Evolutionary conservation across 2,113 vertebrate genomes (phyloP), one percentile per base, ranked within the genome.

Genomic region (Melanocharis versteri): DNA sequence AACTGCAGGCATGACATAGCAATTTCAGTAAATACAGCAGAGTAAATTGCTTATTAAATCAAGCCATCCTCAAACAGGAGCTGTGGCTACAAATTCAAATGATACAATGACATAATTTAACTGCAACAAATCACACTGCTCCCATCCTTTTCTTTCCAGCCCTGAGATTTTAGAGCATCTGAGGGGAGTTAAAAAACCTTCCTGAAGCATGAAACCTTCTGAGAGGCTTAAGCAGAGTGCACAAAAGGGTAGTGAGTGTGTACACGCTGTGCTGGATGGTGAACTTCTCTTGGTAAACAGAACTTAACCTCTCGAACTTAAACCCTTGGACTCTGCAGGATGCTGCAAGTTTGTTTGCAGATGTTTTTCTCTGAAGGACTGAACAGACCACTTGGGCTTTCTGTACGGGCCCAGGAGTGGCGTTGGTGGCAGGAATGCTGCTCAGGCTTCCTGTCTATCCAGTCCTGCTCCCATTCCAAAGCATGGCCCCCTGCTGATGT

Each of bases 41-140:
- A 64, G 53, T 73, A 70, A 83, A 96, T 69, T 39, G 91, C 90
- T 91, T 94, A 86, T 96, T 94, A 95, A 88, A 92, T 26, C 57
- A 89, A 88, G 65, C 76, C 70, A 48, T 89, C 77, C 95, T 93
- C 77, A 61, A 68, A 88, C 35, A 78, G 56, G 33, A 93, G 47
- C 54, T 51, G 31, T 40, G 58, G 70, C 65, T 84, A 87, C 85
- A 87, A 80, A 92, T 96, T 80, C 89, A 86, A 86, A 71, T 82
- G 70, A 80, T 61, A 77, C 73, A 56, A 62, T 65, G 53, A 50
- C 70, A 87, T 86, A 88, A 91, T 87, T 89, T 57, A 93, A 83
- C 82, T 54, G 61, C 58, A 60, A 40, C 68, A 80, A 82, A 93
- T 57, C 56, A 56, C 61, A 31, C 28, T 3, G 4, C 22, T 86